Percentiles rank a stretch among this genome's conserved stretches.
Conservation (phyloP, 2,113 vertebrate genomes). For the Eulemur rufifrons region DNA sequence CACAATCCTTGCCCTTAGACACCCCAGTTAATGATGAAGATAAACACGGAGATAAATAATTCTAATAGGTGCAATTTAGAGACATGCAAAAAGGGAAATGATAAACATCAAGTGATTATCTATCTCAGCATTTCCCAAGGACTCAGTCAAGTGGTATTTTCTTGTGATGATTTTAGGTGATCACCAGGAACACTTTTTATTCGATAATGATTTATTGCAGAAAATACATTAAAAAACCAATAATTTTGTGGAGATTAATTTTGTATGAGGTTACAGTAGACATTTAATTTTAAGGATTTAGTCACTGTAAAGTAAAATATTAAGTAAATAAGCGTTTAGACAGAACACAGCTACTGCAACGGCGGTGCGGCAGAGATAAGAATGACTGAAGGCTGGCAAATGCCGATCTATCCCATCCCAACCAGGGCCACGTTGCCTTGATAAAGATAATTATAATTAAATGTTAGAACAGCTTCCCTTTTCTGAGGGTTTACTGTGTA, state of each 20-base stretch:
- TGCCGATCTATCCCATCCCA: neutral
- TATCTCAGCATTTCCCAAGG: slow-evolving; percentile 15
- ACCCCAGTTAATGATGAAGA: slow-evolving; percentile 67
- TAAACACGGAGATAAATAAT: slow-evolving; percentile 66
- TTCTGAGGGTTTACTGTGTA: neutral
- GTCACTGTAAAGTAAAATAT: neutral
- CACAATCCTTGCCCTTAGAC: slow-evolving; percentile 38
- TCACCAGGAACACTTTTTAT: slow-evolving; percentile 39
- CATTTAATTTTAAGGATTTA: slow-evolving; percentile 60
- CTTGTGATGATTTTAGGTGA: neutral
- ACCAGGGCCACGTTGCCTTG: neutral
- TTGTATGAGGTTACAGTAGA: slow-evolving; percentile 38
- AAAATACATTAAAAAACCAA: slow-evolving; percentile 34
- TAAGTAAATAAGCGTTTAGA: neutral
- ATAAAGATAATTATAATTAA: neutral
- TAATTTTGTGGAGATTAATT: slow-evolving; percentile 53
- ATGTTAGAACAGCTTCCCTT: neutral
- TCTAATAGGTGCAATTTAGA: slow-evolving; percentile 37
- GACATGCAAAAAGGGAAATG: slow-evolving; percentile 31
- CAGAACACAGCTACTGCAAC: neutral
- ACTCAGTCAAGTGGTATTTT: slow-evolving; percentile 8
- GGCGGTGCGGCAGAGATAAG: neutral
- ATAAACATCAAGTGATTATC: slow-evolving; percentile 33
- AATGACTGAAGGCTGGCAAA: neutral
- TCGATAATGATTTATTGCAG: slow-evolving; percentile 56